These are phyloP conservation scores for Calonectris borealis DNA, from an alignment of 2,113 vertebrate genomes.

Conservation along the genomic window DNA sequence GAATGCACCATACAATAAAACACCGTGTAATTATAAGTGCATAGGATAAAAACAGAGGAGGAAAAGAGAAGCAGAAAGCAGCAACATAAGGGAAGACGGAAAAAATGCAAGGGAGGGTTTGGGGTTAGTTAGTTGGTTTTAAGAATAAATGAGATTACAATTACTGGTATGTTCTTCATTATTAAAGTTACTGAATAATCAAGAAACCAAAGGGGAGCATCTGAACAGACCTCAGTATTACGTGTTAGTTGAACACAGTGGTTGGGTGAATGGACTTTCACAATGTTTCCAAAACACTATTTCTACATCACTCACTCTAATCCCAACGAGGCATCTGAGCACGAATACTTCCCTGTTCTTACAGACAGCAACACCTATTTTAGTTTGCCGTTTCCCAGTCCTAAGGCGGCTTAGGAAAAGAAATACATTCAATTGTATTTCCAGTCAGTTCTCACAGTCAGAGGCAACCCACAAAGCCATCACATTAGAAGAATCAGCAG, in stretches of 20 bases:
- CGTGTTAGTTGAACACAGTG: background rate
- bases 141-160: background rate
- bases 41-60: background rate
- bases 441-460: background rate
- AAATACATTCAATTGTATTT: background rate
- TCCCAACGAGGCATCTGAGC: background rate
- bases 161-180: background rate
- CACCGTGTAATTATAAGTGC: background rate
- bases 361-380: constrained; percentile 1
- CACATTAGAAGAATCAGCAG: background rate
- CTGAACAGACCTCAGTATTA: background rate
- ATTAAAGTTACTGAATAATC: constrained; percentile 10
- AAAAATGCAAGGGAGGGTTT: background rate
- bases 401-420: background rate
- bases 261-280: background rate
- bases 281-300: constrained; percentile 20
- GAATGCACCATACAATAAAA: background rate
- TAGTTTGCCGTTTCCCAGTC: background rate
- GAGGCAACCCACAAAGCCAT: constrained; percentile 23
- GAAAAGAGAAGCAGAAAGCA: background rate
- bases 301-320: constrained; percentile 18
- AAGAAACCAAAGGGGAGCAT: background rate
- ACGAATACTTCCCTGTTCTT: background rate
- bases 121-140: background rate
- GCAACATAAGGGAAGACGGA: background rate